phyloP scores from a whole-genome alignment of 2,797 vertebrate species.

The Hozukius guyotensis region DNA sequence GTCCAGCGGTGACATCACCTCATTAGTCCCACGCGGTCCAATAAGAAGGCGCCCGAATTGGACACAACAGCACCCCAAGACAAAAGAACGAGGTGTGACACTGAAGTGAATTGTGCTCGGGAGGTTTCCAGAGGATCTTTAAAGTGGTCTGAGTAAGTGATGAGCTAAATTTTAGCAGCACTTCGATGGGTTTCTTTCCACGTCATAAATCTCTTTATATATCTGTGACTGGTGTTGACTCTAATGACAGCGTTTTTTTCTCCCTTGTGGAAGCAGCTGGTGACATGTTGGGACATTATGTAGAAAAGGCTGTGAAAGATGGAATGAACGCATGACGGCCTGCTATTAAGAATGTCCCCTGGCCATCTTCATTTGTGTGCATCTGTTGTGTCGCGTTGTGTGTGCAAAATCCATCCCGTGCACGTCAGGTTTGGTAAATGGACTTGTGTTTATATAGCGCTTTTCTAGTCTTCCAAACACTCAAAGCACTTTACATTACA shows the following conservation, averaged over 20 bases:
- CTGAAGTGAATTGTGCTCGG: constrained; percentile 28
- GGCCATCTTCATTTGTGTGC: background rate
- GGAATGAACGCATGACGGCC: constrained; percentile 23
- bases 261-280: constrained; percentile 46
- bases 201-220: constrained; percentile 67
- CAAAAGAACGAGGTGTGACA: constrained; percentile 72
- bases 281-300: constrained; percentile 63
- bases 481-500: too few species aligned
- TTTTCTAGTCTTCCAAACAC: too few species aligned
- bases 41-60: constrained; percentile 38
- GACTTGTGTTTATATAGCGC: too few species aligned
- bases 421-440: background rate
- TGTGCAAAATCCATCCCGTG: background rate
- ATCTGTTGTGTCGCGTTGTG: constrained; percentile 28
- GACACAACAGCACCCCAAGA: constrained; percentile 34
- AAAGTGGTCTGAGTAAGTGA: constrained; percentile 47
- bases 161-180: constrained; percentile 54
- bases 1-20: constrained; percentile 61
- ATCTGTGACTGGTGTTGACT: constrained; percentile 58
- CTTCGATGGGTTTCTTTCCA: constrained; percentile 70
- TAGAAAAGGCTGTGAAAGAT: constrained; percentile 44
- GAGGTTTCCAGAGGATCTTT: constrained; percentile 59
- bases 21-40: constrained; percentile 54
- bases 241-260: constrained; percentile 49
- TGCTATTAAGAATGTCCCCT: constrained; percentile 10